phyloP scores from a whole-genome alignment of 2,797 vertebrate genomes.

The Hapalemur alaotrensis region DNA sequence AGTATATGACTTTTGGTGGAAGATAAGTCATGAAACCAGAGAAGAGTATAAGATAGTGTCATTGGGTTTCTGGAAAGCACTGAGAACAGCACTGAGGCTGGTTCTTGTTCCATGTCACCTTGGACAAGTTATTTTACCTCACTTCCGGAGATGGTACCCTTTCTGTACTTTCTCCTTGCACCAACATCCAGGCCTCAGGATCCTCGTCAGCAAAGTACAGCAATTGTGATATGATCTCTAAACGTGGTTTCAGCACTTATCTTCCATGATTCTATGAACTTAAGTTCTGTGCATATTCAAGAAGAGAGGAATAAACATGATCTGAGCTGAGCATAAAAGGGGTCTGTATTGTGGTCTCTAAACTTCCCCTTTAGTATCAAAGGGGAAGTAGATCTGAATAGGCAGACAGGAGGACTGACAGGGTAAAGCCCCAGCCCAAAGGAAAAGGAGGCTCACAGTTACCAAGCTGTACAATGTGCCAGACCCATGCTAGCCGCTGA shows the following conservation, averaged over 20 bases:
- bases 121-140: not conserved
- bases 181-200: not conserved
- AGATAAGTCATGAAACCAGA: not conserved
- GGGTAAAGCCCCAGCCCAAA: not conserved
- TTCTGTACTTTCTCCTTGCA: not conserved
- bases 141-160: not conserved
- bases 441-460: not conserved
- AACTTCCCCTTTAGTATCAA: not conserved
- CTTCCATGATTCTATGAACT: not conserved
- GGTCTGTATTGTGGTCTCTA: not conserved
- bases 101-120: not conserved
- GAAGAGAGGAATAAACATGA: not conserved
- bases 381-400: not conserved
- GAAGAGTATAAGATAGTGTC: not conserved
- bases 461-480: not conserved
- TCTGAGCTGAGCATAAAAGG: not conserved
- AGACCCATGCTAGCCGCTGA: not conserved
- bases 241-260: not conserved
- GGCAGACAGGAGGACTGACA: not conserved
- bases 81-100: not conserved
- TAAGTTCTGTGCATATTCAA: not conserved
- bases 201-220: not conserved
- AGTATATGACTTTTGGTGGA: not conserved
- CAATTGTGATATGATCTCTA: not conserved
- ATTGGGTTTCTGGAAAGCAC: not conserved